These are phyloP conservation scores for Sceloporus undulatus DNA, from an alignment of 2,113 vertebrate genomes.

Conservation along the genomic window DNA sequence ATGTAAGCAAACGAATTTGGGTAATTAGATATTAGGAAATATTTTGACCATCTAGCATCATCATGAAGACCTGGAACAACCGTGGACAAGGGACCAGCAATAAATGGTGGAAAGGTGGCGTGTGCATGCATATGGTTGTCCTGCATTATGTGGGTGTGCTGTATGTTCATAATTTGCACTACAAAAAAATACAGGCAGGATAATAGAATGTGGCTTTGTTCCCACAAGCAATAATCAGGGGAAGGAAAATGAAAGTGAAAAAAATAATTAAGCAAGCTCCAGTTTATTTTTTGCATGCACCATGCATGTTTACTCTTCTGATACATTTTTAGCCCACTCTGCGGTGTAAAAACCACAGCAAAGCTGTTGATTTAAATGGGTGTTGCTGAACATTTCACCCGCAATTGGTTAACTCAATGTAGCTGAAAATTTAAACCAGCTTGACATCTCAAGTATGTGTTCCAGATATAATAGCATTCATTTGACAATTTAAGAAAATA, in stretches of 20 bases:
- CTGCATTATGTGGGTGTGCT: no score
- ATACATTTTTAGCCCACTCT: constrained; percentile 58
- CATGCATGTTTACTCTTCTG: constrained; percentile 40
- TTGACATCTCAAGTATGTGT: constrained; percentile 25
- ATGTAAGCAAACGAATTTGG: not conserved
- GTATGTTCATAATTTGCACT: not conserved
- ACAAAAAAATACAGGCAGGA: not conserved
- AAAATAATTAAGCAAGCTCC: constrained; percentile 40
- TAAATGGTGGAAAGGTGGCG: not conserved
- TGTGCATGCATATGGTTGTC: not conserved
- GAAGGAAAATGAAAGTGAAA: constrained; percentile 31
- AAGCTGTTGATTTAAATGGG: constrained; percentile 58
- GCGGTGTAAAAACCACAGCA: constrained; percentile 58
- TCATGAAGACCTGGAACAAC: not conserved
- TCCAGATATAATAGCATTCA: constrained; percentile 3
- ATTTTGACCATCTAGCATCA: not conserved
- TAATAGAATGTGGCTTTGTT: not conserved
- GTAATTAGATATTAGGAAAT: not conserved
- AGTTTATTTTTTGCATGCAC: constrained; percentile 43
- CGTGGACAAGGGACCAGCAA: not conserved
- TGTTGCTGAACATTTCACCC: constrained; percentile 58
- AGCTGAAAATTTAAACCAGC: constrained; percentile 39
- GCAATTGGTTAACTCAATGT: constrained; percentile 57
- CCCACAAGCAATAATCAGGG: constrained; percentile 35
- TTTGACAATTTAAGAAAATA: not conserved